phyloP scores from a whole-genome alignment of 2,113 vertebrate genomes.

The Crypturellus undulatus region DNA sequence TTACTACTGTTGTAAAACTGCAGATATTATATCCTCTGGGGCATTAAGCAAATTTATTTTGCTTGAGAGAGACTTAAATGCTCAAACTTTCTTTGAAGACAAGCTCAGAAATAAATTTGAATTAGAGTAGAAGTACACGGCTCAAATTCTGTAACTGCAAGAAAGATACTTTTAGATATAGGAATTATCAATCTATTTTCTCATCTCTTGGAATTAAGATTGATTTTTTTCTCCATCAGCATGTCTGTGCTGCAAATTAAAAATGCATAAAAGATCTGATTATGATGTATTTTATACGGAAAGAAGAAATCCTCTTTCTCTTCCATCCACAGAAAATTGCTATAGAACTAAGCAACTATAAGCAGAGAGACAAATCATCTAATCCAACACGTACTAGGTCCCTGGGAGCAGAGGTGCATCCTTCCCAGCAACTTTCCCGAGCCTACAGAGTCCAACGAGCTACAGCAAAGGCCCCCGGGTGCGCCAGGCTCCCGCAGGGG shows the following conservation, averaged over 20 bases:
- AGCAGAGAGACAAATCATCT: slow-evolving; percentile 28
- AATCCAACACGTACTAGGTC: slow-evolving; percentile 12
- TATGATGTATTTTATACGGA: slow-evolving; percentile 57
- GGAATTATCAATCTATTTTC: slow-evolving; percentile 42
- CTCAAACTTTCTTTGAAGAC: neutral
- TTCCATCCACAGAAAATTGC: slow-evolving; percentile 29
- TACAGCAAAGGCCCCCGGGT: neutral
- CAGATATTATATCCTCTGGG: neutral
- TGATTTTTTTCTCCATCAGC: slow-evolving; percentile 58
- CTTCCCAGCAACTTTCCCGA: neutral
- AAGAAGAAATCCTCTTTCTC: neutral
- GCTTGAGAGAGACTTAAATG: neutral
- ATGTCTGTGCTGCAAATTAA: slow-evolving; percentile 74
- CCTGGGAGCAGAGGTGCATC: neutral
- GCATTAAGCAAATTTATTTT: neutral
- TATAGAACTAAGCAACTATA: slow-evolving; percentile 20
- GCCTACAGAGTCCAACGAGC: neutral
- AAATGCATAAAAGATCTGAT: slow-evolving; percentile 75
- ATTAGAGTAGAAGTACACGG: neutral
- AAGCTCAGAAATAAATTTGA: neutral
- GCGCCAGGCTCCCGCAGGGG: neutral
- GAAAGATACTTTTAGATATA: slow-evolving; percentile 43
- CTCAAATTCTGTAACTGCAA: neutral
- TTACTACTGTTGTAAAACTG: neutral
- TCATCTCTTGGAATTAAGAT: slow-evolving; percentile 67